phyloP scores from a whole-genome alignment of 1,140 invertebrate genomes.

The Trachelipus rathkii region DNA sequence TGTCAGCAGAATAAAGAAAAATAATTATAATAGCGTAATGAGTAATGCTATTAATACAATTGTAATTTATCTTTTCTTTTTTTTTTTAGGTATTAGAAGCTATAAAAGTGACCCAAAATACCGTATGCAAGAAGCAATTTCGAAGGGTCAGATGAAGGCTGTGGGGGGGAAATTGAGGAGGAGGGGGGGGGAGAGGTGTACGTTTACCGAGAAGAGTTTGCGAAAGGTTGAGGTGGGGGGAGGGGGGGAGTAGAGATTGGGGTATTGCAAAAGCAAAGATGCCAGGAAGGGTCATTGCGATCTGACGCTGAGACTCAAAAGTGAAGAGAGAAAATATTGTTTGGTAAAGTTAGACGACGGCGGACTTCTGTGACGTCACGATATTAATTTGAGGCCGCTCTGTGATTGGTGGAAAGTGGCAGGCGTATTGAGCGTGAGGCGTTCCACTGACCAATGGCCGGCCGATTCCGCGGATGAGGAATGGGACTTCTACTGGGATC shows the following conservation, averaged over 20 bases:
- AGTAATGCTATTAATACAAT: too few species aligned
- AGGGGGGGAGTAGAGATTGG: not conserved
- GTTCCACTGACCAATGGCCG: not conserved
- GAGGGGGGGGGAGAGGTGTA: too few species aligned
- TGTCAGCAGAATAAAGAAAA: too few species aligned
- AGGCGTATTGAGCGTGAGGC: slow-evolving; percentile 10
- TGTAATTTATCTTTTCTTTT: too few species aligned
- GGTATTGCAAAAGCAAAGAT: not conserved
- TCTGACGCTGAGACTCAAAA: not conserved
- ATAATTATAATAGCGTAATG: too few species aligned
- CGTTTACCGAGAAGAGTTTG: not conserved
- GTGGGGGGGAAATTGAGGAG: too few species aligned
- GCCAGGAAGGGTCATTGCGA: not conserved
- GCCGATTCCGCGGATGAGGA: not conserved
- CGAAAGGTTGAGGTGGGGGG: not conserved
- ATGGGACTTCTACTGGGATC: not conserved
- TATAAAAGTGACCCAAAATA: too few species aligned
- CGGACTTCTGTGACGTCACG: not conserved
- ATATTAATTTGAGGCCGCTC: slow-evolving; percentile 1
- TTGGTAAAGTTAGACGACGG: not conserved
- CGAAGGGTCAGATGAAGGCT: too few species aligned
- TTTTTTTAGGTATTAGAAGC: too few species aligned
- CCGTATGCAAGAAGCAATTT: too few species aligned
- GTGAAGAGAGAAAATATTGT: slow-evolving; percentile 4
- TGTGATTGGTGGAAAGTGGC: not conserved